phyloP scores from a whole-genome alignment of 2,888 invertebrate genomes.

The Antitype chi region DNA sequence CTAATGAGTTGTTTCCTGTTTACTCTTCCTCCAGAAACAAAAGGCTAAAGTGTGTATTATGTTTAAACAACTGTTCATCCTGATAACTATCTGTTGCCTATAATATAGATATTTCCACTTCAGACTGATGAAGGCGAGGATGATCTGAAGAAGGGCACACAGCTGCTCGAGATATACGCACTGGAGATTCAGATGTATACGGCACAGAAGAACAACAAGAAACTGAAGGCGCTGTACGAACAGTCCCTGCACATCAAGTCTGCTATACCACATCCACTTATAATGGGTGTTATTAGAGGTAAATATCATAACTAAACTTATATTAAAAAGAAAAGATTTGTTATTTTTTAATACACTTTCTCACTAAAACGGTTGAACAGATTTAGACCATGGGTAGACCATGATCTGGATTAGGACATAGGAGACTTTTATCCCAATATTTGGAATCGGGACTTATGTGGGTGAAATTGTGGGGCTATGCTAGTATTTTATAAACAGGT shows the following conservation, averaged over 20 bases:
- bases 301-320: conserved; percentile 55
- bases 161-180: conserved; percentile 99
- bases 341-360: no score
- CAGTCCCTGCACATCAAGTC: conserved; percentile 99
- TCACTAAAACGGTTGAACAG: no score
- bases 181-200: conserved; percentile 99
- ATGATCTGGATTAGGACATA: no score
- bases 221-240: conserved; percentile 98
- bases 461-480: no score
- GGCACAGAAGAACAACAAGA: conserved; percentile 99
- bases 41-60: conserved; percentile 8
- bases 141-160: conserved; percentile 99
- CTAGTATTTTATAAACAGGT: not conserved
- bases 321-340: no score
- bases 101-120: conserved; percentile 44
- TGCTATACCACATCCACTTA: conserved; percentile 99
- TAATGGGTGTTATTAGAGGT: conserved; percentile 99
- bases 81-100: conserved; percentile 40
- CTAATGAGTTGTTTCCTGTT: not conserved
- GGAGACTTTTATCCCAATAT: no score
- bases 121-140: conserved; percentile 99
- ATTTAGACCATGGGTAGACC: no score
- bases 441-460: no score
- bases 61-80: conserved; percentile 12
- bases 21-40: not conserved